Evolutionary conservation across 2,113 vertebrate species (phyloP).

Genomic region (Prionailurus viverrinus): DNA sequence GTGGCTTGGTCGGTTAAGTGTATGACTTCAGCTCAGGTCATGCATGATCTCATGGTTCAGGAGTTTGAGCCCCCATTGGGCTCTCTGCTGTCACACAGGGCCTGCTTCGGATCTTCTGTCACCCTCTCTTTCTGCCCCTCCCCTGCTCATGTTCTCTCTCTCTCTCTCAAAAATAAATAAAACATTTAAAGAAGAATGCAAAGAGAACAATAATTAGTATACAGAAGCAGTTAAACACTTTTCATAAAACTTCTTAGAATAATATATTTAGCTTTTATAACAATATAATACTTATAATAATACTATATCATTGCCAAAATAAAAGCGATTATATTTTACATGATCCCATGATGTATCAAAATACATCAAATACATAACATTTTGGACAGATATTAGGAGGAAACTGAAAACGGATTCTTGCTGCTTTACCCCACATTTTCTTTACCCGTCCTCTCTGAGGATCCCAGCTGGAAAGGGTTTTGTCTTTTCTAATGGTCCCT

Average conservation of each 20-base stretch:
- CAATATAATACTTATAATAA: not conserved
- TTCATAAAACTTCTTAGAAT: not conserved
- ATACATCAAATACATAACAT: not conserved
- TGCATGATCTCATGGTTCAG: too few species aligned
- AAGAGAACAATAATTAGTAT: not conserved
- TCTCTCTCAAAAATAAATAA: too few species aligned
- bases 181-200: not conserved
- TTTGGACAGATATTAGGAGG: not conserved
- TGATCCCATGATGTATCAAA: not conserved
- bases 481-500: not conserved
- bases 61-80: too few species aligned
- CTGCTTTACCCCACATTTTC: not conserved
- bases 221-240: conserved; percentile 22
- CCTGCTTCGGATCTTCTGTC: too few species aligned
- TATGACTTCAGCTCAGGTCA: too few species aligned
- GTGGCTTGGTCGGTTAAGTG: too few species aligned
- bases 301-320: not conserved
- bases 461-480: not conserved
- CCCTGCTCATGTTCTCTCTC: too few species aligned
- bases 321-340: not conserved
- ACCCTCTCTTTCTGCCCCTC: too few species aligned
- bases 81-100: too few species aligned
- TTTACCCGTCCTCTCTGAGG: not conserved
- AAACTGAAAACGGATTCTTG: not conserved
- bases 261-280: not conserved